These are phyloP conservation scores for Seison nebaliae DNA, from an alignment of 1,140 invertebrate species.

Conservation along the genomic window DNA sequence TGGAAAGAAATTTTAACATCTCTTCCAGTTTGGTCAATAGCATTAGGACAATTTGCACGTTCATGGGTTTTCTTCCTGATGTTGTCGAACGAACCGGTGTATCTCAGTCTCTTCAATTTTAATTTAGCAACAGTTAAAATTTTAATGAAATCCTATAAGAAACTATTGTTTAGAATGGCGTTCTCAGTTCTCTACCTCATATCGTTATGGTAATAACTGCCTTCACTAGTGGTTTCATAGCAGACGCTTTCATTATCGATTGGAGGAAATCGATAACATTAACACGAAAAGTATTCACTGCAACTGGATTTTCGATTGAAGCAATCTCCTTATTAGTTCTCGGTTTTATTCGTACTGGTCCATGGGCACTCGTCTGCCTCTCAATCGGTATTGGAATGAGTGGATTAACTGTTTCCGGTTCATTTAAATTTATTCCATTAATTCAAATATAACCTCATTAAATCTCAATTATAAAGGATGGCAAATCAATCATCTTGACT, in stretches of 20 bases:
- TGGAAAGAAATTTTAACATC: conserved; percentile 20
- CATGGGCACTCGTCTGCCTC: conserved; percentile 15
- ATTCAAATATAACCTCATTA: too few species aligned
- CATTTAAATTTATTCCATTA: too few species aligned
- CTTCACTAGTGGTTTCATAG: conserved; percentile 18
- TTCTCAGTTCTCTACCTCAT: conserved; percentile 20
- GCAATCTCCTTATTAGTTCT: conserved; percentile 16
- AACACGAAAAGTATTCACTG: conserved; percentile 20
- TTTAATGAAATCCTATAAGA: not conserved
- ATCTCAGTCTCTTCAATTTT: conserved; percentile 20
- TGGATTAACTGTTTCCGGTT: conserved; percentile 18
- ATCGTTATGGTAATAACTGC: conserved; percentile 17
- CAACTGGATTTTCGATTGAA: conserved; percentile 17
- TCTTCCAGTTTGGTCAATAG: conserved; percentile 19
- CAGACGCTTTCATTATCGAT: conserved; percentile 17
- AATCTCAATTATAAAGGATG: too few species aligned
- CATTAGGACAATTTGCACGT: conserved; percentile 20
- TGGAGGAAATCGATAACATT: conserved; percentile 15
- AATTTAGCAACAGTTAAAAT: conserved; percentile 19
- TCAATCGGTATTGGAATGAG: conserved; percentile 18
- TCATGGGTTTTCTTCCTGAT: conserved; percentile 21
- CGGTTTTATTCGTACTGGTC: conserved; percentile 12
- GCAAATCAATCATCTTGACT: conserved; percentile 22
- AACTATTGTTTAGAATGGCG: conserved; percentile 21
- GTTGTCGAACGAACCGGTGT: conserved; percentile 23